phyloP scores from a whole-genome alignment of 2,797 vertebrate species.

The Tokudaia muenninki region DNA sequence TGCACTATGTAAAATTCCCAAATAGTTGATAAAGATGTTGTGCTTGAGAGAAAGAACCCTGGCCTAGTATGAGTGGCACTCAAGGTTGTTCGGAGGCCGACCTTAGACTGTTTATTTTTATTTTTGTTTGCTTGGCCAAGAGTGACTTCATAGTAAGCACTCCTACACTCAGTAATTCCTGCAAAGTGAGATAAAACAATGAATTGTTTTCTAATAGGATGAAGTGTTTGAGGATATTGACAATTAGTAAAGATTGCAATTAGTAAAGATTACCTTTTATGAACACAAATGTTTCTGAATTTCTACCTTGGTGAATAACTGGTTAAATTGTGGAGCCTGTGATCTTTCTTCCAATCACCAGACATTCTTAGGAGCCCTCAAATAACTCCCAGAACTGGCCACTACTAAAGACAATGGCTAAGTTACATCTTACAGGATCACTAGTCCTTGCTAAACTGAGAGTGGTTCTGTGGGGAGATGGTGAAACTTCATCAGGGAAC shows the following conservation, averaged over 20 bases:
- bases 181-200: background rate
- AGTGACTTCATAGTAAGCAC: constrained; percentile 20
- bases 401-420: background rate
- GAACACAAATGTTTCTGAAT: background rate
- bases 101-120: background rate
- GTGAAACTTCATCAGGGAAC: background rate
- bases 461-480: background rate
- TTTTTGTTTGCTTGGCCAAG: background rate
- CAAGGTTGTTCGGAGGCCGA: background rate
- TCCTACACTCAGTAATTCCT: constrained; percentile 47
- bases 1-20: background rate
- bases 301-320: background rate
- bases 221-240: background rate
- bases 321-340: background rate
- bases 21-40: background rate
- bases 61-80: background rate
- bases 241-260: background rate
- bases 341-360: constrained; percentile 3
- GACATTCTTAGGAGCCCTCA: background rate
- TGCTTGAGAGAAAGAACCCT: no score
- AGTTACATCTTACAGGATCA: background rate
- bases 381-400: background rate
- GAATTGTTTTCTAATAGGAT: constrained; percentile 8
- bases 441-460: no score
- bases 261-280: background rate